phyloP scores from a whole-genome alignment of 2,797 vertebrate species.

The Vespertilio murinus region DNA sequence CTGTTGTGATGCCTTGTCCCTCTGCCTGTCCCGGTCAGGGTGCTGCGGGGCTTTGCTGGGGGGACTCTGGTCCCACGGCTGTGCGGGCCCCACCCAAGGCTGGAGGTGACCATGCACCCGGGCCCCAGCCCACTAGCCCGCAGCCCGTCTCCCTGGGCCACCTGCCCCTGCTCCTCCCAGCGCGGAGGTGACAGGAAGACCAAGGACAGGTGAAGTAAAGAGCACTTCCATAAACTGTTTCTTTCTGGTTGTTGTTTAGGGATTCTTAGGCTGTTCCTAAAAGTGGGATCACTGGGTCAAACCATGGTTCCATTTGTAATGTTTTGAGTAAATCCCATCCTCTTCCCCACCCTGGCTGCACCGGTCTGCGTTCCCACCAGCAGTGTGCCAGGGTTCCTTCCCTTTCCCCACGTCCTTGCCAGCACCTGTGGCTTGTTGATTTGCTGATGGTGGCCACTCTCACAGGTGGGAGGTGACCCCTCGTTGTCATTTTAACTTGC shows the following conservation, averaged over 20 bases:
- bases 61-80: neutral
- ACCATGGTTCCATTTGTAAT: too few relatives aligned
- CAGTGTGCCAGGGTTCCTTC: fast-evolving
- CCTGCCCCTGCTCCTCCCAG: neutral
- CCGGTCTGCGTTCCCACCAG: too few relatives aligned
- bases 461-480: too few relatives aligned
- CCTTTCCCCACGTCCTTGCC: too few relatives aligned
- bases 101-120: neutral
- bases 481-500: too few relatives aligned
- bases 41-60: neutral
- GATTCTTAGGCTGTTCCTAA: too few relatives aligned
- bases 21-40: neutral
- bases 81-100: neutral
- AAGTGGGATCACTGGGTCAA: too few relatives aligned
- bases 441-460: too few relatives aligned
- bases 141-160: neutral
- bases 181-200: neutral
- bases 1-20: neutral
- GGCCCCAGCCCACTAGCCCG: neutral
- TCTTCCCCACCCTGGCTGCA: too few relatives aligned
- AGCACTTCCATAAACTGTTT: neutral
- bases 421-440: too few relatives aligned
- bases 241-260: too few relatives aligned
- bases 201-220: neutral
- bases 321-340: too few relatives aligned